Percentiles rank a stretch among this genome's conserved stretches.
These are phyloP conservation scores for Eulithis testata DNA, from an alignment of 2,888 invertebrate species.

Conservation along the genomic window DNA sequence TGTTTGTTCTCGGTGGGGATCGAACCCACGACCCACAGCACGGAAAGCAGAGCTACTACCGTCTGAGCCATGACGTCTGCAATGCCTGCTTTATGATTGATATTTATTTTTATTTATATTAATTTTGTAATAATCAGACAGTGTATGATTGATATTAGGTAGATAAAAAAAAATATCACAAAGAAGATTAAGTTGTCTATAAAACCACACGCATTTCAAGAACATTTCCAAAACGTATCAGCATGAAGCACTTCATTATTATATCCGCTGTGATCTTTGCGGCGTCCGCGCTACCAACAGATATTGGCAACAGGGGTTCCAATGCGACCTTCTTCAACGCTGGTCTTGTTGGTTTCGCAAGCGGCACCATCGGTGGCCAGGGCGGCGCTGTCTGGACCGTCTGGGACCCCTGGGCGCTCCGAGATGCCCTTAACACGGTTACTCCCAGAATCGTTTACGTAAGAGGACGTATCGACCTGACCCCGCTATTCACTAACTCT, in stretches of 20 bases:
- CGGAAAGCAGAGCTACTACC: too few relatives aligned
- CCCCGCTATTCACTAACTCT: conserved; percentile 17
- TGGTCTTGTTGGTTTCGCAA: conserved; percentile 11
- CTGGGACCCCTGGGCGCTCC: conserved; percentile 33
- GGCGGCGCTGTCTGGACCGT: conserved; percentile 35
- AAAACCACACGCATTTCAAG: too few relatives aligned
- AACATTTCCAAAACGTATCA: too few relatives aligned
- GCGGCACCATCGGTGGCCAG: conserved; percentile 25
- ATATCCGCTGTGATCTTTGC: conserved; percentile 6
- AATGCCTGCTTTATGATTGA: too few relatives aligned
- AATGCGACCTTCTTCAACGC: background rate
- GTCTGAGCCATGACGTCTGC: too few relatives aligned
- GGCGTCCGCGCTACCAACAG: conserved; percentile 16
- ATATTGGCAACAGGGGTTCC: conserved; percentile 4
- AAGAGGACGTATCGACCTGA: conserved; percentile 34
- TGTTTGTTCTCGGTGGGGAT: too few relatives aligned
- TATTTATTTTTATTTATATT: too few relatives aligned
- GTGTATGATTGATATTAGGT: too few relatives aligned
- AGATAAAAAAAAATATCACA: too few relatives aligned
- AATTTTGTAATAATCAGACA: too few relatives aligned
- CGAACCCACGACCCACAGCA: too few relatives aligned
- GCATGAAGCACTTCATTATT: conserved; percentile 21
- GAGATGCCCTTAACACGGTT: conserved; percentile 16
- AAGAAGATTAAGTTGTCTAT: too few relatives aligned
- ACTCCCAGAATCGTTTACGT: conserved; percentile 25